These are phyloP conservation scores for Balearica regulorum DNA, from an alignment of 2,797 vertebrate genomes.

Conservation along the genomic window DNA sequence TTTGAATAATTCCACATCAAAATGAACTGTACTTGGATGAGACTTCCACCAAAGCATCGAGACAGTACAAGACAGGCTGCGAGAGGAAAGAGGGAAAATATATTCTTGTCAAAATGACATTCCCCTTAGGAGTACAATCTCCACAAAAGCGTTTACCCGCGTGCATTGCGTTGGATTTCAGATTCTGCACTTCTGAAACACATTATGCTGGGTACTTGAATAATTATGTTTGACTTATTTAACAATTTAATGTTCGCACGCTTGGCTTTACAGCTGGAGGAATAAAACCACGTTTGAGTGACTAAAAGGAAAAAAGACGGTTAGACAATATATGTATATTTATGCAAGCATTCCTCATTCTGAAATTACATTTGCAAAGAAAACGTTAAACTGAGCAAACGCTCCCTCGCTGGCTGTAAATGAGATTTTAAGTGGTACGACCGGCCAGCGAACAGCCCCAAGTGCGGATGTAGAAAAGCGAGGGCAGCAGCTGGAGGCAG, in stretches of 20 bases:
- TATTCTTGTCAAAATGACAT: constrained; percentile 27
- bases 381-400: background rate
- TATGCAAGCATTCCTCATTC: background rate
- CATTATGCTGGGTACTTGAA: background rate
- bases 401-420: background rate
- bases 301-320: background rate
- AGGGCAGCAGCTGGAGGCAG: background rate
- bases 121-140: background rate
- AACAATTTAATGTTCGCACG: background rate
- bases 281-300: background rate
- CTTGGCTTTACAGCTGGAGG: constrained; percentile 19
- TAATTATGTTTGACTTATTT: constrained; percentile 34
- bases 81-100: background rate
- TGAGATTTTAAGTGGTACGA: background rate
- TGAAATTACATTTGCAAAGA: background rate
- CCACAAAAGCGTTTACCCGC: background rate
- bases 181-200: background rate
- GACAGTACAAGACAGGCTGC: background rate
- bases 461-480: rapidly evolving
- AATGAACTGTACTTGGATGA: background rate
- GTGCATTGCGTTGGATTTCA: background rate
- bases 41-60: background rate
- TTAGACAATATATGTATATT: background rate
- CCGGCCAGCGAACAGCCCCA: background rate
- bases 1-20: constrained; percentile 41